These are phyloP conservation scores for Rhaphigaster nebulosa DNA, from an alignment of 2,888 invertebrate genomes.

Conservation along the genomic window DNA sequence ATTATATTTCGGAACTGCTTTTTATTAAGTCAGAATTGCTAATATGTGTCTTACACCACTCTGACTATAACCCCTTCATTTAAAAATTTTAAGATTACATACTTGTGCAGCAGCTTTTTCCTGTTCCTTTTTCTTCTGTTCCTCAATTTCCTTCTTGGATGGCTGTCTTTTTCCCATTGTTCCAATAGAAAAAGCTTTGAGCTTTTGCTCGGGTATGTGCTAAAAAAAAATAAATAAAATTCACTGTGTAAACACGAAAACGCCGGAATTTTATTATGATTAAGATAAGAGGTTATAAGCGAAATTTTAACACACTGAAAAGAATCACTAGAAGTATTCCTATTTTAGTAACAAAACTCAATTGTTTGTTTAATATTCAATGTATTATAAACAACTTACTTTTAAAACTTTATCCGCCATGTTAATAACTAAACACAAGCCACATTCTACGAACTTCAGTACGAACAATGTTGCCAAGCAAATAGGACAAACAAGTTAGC, in stretches of 20 bases:
- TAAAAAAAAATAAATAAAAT: slow-evolving; percentile 61
- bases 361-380: background rate
- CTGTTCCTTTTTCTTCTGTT: slow-evolving; percentile 88
- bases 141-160: slow-evolving; percentile 88
- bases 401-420: slow-evolving; percentile 61
- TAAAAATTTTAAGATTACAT: slow-evolving; percentile 67
- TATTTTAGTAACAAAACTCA: background rate
- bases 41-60: background rate
- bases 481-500: background rate
- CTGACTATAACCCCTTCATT: background rate
- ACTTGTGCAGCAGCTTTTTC: slow-evolving; percentile 93
- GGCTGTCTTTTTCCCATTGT: slow-evolving; percentile 80
- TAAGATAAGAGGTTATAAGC: background rate
- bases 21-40: background rate
- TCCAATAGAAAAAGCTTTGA: slow-evolving; percentile 82
- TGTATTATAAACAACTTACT: slow-evolving; percentile 49
- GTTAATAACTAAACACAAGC: slow-evolving; percentile 31
- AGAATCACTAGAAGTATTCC: background rate
- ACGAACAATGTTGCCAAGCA: slow-evolving; percentile 51
- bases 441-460: slow-evolving; percentile 8
- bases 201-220: slow-evolving; percentile 79
- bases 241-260: slow-evolving; percentile 28
- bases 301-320: background rate
- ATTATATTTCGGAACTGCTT: background rate
- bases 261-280: background rate